Evolutionary conservation across 2,797 vertebrate genomes (phyloP).

Genomic region (Prionace glauca): DNA sequence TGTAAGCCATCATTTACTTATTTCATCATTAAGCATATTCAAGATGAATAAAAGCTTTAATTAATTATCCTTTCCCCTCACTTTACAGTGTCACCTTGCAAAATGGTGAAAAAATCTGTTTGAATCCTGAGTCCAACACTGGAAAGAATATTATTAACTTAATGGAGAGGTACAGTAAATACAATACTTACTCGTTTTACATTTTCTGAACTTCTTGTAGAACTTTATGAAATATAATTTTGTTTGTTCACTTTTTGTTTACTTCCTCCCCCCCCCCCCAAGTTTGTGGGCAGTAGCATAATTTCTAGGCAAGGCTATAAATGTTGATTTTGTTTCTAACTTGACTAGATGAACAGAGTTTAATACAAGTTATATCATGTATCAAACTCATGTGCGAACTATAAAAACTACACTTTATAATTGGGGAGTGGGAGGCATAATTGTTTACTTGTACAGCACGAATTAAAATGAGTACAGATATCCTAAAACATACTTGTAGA

Average conservation of each 20-base stretch:
- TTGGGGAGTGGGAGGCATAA: not conserved
- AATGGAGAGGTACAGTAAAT: not conserved
- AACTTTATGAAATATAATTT: not conserved
- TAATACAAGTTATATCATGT: constrained; percentile 1
- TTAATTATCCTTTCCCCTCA: not conserved
- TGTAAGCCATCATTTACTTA: not conserved
- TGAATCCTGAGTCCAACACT: not conserved
- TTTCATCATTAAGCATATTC: not conserved
- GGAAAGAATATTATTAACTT: constrained; percentile 26
- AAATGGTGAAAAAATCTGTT: not conserved
- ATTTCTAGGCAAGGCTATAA: not conserved
- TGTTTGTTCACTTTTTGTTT: not conserved
- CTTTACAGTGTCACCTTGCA: not conserved
- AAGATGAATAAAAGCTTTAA: not conserved
- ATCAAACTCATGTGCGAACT: not conserved
- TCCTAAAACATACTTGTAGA: not conserved
- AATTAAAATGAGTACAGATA: not conserved
- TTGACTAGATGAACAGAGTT: not conserved
- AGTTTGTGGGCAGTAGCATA: not conserved
- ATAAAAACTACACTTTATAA: not conserved
- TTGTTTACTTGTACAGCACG: not conserved
- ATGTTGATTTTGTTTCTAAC: not conserved
- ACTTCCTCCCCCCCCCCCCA: too few relatives aligned
- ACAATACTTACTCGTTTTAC: not conserved
- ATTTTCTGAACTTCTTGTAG: not conserved